Evolutionary conservation across 2,113 vertebrate species (phyloP), one percentile per base, ranked within the genome.

Genomic region (Baryphthengus martii): DNA sequence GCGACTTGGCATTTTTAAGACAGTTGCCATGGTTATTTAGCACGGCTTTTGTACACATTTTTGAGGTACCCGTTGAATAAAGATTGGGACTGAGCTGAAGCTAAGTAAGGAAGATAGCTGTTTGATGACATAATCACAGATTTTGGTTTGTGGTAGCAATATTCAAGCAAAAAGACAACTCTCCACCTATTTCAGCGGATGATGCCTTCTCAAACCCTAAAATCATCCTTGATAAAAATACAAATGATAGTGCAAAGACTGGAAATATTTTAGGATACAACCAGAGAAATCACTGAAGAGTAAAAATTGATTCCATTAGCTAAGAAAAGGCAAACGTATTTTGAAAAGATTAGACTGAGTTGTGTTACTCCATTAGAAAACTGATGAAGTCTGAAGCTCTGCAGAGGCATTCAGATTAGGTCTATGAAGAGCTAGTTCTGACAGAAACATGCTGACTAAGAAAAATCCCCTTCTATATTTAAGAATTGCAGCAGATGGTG

Each of bases 401-500:
- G 84, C 0, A 0, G 87, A 88, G 26, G 53, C 91, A 95, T 71
- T 94, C 90, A 70, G 47, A 88, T 85, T 78, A 81, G 83, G 59
- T 39, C 89, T 65, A 53, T n/a, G 76, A 83, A 92, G 78, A 94
- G 70, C 78, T 90, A 39, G 6, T 59, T 93, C 82, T 96, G 96
- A 92, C 87, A 97, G 89, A 97, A 91, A 96, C 89, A 74, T 85
- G 94, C 94, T 97, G 92, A 95, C 96, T 93, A 96, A 96, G 97
- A 92, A 95, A 97, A 97, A 96, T 93, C 40, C 56, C 35, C 23
- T 95, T 91, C 94, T 95, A 93, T 93, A 94, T 96, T 96, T 96
- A 97, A 96, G 90, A 93, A 92, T 68, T 56, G 76, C 86, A 94
- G 90, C 96, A 96, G 95, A 97, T 95, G 94, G 93, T 89, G 93